These are phyloP conservation scores for Colius striatus DNA, from an alignment of 2,113 vertebrate genomes.

Conservation along the genomic window DNA sequence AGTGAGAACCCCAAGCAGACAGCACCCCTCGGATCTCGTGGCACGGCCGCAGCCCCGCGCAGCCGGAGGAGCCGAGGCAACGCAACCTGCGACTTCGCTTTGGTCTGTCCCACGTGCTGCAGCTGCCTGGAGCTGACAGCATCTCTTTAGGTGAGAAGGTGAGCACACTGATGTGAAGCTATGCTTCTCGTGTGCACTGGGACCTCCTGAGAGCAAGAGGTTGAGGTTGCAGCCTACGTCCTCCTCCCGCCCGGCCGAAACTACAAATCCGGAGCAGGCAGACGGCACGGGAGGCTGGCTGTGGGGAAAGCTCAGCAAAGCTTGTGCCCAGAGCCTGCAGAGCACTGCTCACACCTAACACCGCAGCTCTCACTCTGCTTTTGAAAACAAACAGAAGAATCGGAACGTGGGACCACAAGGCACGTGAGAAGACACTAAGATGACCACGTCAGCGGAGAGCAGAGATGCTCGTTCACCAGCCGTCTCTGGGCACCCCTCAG, in stretches of 20 bases:
- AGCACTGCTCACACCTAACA: neutral
- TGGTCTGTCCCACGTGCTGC: neutral
- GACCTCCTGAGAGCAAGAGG: neutral
- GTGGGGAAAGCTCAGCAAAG: neutral
- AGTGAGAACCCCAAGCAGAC: neutral
- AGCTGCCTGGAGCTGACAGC: neutral
- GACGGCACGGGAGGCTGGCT: neutral
- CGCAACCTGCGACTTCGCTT: neutral
- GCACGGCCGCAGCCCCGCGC: too few relatives aligned
- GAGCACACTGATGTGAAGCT: neutral
- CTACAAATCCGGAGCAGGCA: neutral
- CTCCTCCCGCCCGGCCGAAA: neutral
- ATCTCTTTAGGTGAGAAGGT: neutral
- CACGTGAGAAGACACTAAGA: neutral
- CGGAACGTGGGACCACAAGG: neutral
- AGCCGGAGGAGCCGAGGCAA: too few relatives aligned
- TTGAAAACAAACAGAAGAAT: neutral
- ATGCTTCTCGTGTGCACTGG: neutral
- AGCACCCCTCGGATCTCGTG: neutral
- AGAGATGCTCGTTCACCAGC: neutral
- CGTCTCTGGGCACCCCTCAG: neutral
- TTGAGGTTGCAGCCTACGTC: neutral
- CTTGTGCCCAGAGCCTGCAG: neutral
- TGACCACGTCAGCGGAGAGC: neutral
- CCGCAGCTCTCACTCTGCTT: neutral